These are phyloP conservation scores for Horisme vitalbata DNA, from an alignment of 2,888 invertebrate genomes.

Conservation along the genomic window DNA sequence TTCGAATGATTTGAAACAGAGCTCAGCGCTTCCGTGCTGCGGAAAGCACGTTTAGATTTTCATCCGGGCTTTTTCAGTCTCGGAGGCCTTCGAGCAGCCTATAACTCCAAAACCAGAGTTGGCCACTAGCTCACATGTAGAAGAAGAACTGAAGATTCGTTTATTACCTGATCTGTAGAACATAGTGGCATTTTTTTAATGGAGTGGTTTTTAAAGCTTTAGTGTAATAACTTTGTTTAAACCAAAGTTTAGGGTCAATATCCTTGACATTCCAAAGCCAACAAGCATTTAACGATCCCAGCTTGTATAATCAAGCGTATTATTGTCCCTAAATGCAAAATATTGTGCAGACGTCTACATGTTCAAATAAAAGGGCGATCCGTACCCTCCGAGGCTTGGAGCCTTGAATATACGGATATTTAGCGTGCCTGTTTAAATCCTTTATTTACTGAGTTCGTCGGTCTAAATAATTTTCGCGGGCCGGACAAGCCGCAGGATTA, in stretches of 20 bases:
- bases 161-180: too few species aligned
- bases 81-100: too few species aligned
- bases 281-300: slow-evolving; percentile 34
- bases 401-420: slow-evolving; percentile 71
- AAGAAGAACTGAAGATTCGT: too few species aligned
- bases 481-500: slow-evolving; percentile 69
- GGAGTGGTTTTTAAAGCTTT: too few species aligned
- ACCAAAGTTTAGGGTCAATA: slow-evolving; percentile 43
- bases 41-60: too few species aligned
- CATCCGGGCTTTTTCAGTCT: too few species aligned
- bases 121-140: too few species aligned
- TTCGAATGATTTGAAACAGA: too few species aligned
- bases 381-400: slow-evolving; percentile 33
- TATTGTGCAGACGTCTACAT: slow-evolving; percentile 48
- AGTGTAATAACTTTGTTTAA: too few species aligned
- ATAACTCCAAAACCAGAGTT: too few species aligned
- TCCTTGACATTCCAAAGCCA: slow-evolving; percentile 53
- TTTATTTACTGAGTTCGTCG: slow-evolving; percentile 66
- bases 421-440: slow-evolving; percentile 61
- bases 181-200: too few species aligned
- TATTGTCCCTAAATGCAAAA: slow-evolving; percentile 58
- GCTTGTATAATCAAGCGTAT: slow-evolving; percentile 51
- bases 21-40: too few species aligned
- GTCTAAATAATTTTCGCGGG: slow-evolving; percentile 67
- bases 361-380: slow-evolving; percentile 63